phyloP scores from a whole-genome alignment of 2,888 invertebrate genomes.

The Lacanobia wlatinum region DNA sequence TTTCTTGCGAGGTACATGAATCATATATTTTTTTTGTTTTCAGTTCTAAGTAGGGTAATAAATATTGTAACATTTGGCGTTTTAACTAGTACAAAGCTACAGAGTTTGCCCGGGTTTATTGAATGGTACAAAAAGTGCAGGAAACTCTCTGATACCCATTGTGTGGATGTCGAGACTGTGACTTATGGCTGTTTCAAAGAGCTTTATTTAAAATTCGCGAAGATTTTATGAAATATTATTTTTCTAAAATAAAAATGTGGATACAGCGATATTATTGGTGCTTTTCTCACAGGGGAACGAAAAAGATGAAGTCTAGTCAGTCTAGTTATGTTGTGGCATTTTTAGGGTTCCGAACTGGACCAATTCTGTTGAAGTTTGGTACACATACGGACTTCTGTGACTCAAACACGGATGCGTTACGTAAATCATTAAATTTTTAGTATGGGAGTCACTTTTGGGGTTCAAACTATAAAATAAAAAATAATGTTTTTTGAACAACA shows the following conservation, averaged over 20 bases:
- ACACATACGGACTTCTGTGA: no score
- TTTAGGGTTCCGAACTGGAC: no score
- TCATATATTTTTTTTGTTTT: slow-evolving; percentile 30
- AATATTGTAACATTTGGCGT: slow-evolving; percentile 64
- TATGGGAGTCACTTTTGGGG: no score
- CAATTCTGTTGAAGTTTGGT: no score
- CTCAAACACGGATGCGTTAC: no score
- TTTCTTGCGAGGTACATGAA: slow-evolving; percentile 12
- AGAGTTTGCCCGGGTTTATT: slow-evolving; percentile 36
- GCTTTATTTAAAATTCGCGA: slow-evolving; percentile 62
- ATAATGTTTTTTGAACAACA: no score
- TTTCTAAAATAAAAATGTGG: slow-evolving; percentile 40
- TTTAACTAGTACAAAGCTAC: slow-evolving; percentile 45
- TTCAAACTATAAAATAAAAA: no score
- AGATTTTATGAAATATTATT: slow-evolving; percentile 47
- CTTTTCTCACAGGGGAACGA: no score
- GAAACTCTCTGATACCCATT: slow-evolving; percentile 37
- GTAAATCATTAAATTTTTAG: no score
- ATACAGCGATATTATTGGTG: no score
- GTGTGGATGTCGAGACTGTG: slow-evolving; percentile 41
- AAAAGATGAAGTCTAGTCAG: no score
- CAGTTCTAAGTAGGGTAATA: slow-evolving; percentile 48
- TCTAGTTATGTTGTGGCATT: no score
- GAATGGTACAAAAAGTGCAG: slow-evolving; percentile 43
- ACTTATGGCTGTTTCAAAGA: slow-evolving; percentile 60